Evolutionary conservation across 2,888 invertebrate species (phyloP).

Genomic region (Nymphalis polychloros): DNA sequence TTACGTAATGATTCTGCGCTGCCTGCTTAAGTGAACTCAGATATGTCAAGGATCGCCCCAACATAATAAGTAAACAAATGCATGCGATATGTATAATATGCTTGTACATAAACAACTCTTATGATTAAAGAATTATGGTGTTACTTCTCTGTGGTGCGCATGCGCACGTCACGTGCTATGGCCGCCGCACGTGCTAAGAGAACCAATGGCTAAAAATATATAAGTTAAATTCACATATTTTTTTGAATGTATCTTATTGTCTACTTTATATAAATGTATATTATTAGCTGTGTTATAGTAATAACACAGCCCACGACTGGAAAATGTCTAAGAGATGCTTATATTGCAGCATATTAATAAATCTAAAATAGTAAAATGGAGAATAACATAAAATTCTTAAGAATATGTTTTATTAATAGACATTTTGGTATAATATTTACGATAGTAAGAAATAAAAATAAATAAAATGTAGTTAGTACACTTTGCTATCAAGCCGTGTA

Average conservation of each 20-base stretch:
- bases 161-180: background rate
- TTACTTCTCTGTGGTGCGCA: background rate
- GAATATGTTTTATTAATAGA: too few species aligned
- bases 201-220: background rate
- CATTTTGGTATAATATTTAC: too few species aligned
- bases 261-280: too few species aligned
- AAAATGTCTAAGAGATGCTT: too few species aligned
- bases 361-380: too few species aligned
- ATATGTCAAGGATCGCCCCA: conserved; percentile 6
- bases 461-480: background rate
- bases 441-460: too few species aligned
- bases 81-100: background rate
- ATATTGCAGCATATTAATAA: too few species aligned
- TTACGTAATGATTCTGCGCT: conserved; percentile 10
- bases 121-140: background rate
- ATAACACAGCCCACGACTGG: too few species aligned
- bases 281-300: too few species aligned
- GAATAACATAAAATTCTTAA: too few species aligned
- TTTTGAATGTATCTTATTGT: too few species aligned
- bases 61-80: conserved; percentile 2
- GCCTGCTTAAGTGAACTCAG: conserved; percentile 5
- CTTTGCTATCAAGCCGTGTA: background rate
- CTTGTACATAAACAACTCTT: background rate
- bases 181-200: background rate
- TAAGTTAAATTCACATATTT: background rate